Conservation (phyloP, 2,797 vertebrate species). For the Typhlichthys subterraneus region DNA sequence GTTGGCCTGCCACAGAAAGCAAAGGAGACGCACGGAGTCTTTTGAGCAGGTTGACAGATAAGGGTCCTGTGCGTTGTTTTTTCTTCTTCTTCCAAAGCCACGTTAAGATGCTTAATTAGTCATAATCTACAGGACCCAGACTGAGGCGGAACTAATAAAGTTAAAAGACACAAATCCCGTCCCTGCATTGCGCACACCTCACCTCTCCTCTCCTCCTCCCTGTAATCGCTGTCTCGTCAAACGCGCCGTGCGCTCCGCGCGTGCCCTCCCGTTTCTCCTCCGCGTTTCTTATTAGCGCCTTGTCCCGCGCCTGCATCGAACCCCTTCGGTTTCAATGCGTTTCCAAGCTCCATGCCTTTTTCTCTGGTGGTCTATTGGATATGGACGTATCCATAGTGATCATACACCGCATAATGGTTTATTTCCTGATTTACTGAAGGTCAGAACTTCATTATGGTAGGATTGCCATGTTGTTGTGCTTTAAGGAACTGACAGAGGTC, state of each 20-base stretch:
- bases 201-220: slow-evolving; percentile 42
- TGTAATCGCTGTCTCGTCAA: slow-evolving; percentile 46
- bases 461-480: too few relatives aligned
- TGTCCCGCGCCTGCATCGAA: slow-evolving; percentile 13
- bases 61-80: slow-evolving; percentile 74
- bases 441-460: too few relatives aligned
- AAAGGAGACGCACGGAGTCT: slow-evolving; percentile 73
- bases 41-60: slow-evolving; percentile 84
- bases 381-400: too few relatives aligned
- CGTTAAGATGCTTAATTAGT: slow-evolving; percentile 85
- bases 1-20: slow-evolving; percentile 70
- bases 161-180: slow-evolving; percentile 83
- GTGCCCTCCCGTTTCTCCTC: slow-evolving; percentile 27
- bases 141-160: slow-evolving; percentile 82
- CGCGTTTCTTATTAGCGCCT: slow-evolving; percentile 11
- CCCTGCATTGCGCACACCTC: slow-evolving; percentile 62
- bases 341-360: neutral
- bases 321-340: neutral
- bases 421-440: too few relatives aligned
- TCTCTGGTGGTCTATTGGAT: too few relatives aligned
- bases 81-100: slow-evolving; percentile 57
- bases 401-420: too few relatives aligned
- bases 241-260: slow-evolving; percentile 10
- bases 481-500: too few relatives aligned
- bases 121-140: slow-evolving; percentile 83